These are phyloP conservation scores for Emydura subglobosa DNA, from an alignment of 2,113 vertebrate species.

Conservation along the genomic window DNA sequence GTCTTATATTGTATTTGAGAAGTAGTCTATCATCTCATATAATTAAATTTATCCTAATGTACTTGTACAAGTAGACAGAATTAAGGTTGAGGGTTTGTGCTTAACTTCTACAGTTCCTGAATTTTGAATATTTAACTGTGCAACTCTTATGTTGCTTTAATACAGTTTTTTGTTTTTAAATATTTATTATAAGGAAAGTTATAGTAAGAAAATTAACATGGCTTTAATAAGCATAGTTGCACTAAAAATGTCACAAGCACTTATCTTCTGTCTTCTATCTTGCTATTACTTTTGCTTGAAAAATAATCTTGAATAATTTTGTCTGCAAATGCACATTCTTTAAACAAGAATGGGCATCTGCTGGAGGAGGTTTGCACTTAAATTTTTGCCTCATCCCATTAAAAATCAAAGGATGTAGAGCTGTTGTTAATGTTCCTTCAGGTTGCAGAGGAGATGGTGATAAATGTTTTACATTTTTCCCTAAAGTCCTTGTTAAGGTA, in stretches of 20 bases:
- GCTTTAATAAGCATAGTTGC: not conserved
- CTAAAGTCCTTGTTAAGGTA: not conserved
- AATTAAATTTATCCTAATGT: not conserved
- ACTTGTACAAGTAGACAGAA: not conserved
- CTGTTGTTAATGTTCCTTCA: not conserved
- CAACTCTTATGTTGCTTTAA: not conserved
- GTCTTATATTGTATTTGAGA: not conserved
- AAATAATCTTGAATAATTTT: not conserved
- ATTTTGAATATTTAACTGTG: not conserved
- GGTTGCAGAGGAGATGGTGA: not conserved
- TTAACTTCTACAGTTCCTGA: not conserved
- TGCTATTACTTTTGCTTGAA: not conserved
- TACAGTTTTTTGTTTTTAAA: not conserved
- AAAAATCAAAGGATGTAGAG: not conserved
- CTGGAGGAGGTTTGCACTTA: not conserved
- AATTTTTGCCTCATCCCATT: not conserved
- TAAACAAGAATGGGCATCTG: not conserved
- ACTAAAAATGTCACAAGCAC: not conserved
- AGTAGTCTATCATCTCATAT: not conserved
- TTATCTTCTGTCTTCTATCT: not conserved
- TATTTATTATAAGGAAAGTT: not conserved
- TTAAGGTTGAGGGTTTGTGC: not conserved
- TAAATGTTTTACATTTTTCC: not conserved
- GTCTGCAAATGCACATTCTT: not conserved
- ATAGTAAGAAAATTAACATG: accelerated